Base-by-base conservation (phyloP, 1,140 invertebrate species). In the Babylonia areolata region DNA sequence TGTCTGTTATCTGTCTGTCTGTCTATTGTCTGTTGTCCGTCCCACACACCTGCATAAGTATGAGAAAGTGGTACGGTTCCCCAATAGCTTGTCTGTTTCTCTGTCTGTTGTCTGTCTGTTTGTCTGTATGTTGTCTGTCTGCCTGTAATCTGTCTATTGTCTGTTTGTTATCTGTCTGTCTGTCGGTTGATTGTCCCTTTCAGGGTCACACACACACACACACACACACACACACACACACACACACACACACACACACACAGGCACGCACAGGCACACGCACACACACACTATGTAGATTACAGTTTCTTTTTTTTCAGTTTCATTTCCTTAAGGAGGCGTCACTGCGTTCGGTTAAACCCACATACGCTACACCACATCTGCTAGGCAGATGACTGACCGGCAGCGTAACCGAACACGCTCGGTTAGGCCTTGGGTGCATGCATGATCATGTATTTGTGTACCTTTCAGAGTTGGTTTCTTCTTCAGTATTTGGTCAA, bases 191-290 rank as follows among this genome's bases (percentile, higher is more conserved):
- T 80, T 80, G 37, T 46, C 20, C 12, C 39, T n/a, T 46, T 39
- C 46, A 28, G 6, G 39, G 31, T 20, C 69, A 71, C 69, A 71
- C 69, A 71, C 69, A 71, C 69, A 71, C 69, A 71, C 69, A 71
- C 69, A 71, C 73, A 75, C 73, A 75, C 73, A 75, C 1, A 5
- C 73, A 75, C 73, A 75, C 73, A 75, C 73, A 75, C 73, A 75
- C 73, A 75, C 33, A 37, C 73, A 75, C 73, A 75, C 73, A 75
- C 73, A 37, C 1, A 35, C 31, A 35, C 31, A 35, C 31, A 35
- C 73, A 75, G 12, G 35, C 73, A 75, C 31, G 9, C 73, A 35
- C 73, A 75, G 9, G 28, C 31, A 35, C 17, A 75, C 31, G 28
- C 73, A 75, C 3, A 37, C 73, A 75, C 31, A 35, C 31, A n/a